A percentile compares a stretch with the other conserved stretches of the same genome.
Conservation (phyloP, 2,113 vertebrate species). For the Cephalopterus ornatus region DNA sequence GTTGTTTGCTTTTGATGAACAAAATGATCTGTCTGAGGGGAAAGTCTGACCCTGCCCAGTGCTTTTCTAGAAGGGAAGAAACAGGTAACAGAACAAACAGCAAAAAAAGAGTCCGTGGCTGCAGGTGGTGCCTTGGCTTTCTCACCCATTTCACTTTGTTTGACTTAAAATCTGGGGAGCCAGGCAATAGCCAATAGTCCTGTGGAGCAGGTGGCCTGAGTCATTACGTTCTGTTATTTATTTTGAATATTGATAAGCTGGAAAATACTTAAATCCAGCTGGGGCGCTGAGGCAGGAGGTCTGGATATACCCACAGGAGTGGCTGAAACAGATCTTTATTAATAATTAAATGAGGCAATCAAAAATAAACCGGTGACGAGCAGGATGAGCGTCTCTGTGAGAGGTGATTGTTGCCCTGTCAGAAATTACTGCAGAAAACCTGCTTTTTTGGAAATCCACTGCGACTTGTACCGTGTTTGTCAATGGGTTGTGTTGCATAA, state of each 20-base stretch:
- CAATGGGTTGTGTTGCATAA: not conserved
- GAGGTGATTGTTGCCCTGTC: not conserved
- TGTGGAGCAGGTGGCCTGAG: not conserved
- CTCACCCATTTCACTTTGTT: not conserved
- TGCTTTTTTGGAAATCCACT: not conserved
- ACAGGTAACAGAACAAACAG: not conserved
- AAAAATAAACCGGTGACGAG: rapidly evolving
- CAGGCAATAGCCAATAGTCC: not conserved
- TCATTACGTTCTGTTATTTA: not conserved
- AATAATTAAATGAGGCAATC: not conserved
- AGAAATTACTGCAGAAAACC: not conserved
- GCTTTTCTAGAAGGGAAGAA: rapidly evolving
- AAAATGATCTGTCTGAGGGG: not conserved
- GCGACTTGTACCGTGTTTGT: not conserved
- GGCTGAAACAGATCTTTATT: not conserved
- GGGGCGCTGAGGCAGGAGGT: not conserved
- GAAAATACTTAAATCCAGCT: not conserved
- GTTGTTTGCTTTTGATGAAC: not conserved
- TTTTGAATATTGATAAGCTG: not conserved
- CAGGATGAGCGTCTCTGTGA: not conserved
- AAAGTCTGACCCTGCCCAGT: not conserved
- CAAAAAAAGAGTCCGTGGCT: not conserved
- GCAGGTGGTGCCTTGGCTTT: not conserved
- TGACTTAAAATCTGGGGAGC: not conserved
- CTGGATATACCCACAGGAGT: not conserved